phyloP scores from a whole-genome alignment of 2,113 vertebrate genomes.

The Pongo pygmaeus region DNA sequence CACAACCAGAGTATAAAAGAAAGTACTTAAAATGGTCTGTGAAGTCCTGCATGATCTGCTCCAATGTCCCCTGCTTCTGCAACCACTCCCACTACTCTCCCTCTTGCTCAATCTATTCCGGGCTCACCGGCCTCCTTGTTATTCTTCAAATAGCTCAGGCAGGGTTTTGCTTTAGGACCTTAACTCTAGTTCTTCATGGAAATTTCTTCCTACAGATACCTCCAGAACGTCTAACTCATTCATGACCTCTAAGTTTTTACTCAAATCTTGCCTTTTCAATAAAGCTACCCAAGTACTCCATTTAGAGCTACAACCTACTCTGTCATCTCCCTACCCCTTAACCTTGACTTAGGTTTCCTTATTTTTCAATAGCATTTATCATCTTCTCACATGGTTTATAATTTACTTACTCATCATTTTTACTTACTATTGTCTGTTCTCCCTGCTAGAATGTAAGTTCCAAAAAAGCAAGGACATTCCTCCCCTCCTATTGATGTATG shows the following conservation, averaged over 20 bases:
- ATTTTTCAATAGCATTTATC: neutral
- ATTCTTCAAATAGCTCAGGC: neutral
- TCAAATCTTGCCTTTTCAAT: neutral
- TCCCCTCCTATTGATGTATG: neutral
- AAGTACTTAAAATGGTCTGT: neutral
- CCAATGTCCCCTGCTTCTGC: neutral
- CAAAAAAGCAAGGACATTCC: neutral
- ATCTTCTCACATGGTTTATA: neutral
- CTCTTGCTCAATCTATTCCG: neutral
- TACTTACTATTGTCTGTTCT: neutral
- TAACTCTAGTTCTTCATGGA: neutral
- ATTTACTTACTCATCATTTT: neutral
- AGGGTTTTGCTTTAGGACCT: neutral
- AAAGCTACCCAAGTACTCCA: neutral
- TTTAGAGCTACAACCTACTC: neutral
- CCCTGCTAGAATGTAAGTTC: neutral
- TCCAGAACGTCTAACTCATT: neutral
- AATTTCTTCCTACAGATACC: neutral
- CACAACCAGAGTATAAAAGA: neutral
- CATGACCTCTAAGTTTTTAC: neutral
- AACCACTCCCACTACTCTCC: neutral
- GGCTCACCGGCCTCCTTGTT: neutral
- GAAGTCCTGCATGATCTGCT: neutral
- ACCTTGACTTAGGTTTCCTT: neutral
- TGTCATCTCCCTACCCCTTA: neutral